Conservation (phyloP, 2,888 invertebrate genomes). For the Priocnemis perturbator region DNA sequence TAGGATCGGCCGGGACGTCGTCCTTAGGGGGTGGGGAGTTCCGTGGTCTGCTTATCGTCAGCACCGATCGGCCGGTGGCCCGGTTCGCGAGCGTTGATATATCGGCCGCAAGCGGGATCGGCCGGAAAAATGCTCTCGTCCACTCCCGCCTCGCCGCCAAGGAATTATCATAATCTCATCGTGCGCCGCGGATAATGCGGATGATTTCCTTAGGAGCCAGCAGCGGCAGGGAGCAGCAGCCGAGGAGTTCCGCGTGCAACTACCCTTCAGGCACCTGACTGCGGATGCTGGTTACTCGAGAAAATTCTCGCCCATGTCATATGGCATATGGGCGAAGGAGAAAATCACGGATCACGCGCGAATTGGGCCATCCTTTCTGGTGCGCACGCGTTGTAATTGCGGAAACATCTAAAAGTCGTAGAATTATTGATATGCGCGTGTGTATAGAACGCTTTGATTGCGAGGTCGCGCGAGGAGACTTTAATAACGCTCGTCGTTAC, state of each 20-base stretch:
- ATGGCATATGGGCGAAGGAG: too few relatives aligned
- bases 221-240: slow-evolving; percentile 12
- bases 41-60: slow-evolving; percentile 2
- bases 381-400: too few relatives aligned
- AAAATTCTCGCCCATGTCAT: too few relatives aligned
- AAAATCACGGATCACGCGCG: too few relatives aligned
- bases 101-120: slow-evolving; percentile 22
- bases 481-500: too few relatives aligned
- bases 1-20: slow-evolving; percentile 18
- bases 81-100: slow-evolving; percentile 25
- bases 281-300: too few relatives aligned
- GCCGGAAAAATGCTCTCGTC: slow-evolving; percentile 24
- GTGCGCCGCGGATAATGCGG: slow-evolving; percentile 63
- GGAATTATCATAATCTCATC: slow-evolving; percentile 67
- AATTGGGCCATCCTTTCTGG: too few relatives aligned
- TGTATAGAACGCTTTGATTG: too few relatives aligned
- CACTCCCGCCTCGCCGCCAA: slow-evolving; percentile 33
- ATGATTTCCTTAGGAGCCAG: slow-evolving; percentile 57
- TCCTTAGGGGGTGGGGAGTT: too few relatives aligned
- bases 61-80: slow-evolving; percentile 19
- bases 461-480: too few relatives aligned
- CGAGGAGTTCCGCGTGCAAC: slow-evolving; percentile 42
- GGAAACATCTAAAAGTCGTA: too few relatives aligned
- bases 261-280: slow-evolving; percentile 21
- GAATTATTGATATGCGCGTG: too few relatives aligned